phyloP scores from a whole-genome alignment of 2,797 vertebrate species.

The Pseudomugil tenellus region DNA sequence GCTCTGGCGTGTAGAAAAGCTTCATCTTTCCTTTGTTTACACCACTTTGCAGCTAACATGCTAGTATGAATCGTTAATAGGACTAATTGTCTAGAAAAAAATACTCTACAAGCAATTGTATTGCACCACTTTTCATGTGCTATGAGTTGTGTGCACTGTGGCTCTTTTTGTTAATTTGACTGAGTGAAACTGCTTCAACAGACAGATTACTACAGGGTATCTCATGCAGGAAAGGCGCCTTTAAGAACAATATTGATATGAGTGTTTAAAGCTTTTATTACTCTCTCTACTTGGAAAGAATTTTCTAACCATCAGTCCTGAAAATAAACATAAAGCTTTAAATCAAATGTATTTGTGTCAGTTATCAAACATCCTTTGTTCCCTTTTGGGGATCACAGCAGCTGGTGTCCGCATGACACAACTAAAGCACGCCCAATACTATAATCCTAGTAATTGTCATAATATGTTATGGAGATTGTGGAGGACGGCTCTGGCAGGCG shows the following conservation, averaged over 20 bases:
- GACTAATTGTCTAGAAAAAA: neutral
- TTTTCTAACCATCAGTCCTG: neutral
- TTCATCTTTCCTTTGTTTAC: neutral
- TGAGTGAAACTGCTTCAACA: neutral
- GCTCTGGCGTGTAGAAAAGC: neutral
- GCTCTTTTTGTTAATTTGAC: neutral
- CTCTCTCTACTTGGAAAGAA: neutral
- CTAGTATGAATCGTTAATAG: neutral
- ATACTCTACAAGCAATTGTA: neutral
- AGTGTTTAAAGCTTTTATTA: constrained; percentile 1
- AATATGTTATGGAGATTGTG: constrained; percentile 51
- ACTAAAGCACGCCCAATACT: constrained; percentile 28
- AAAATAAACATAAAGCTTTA: constrained; percentile 20
- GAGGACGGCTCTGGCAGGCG: constrained; percentile 44
- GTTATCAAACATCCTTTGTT: constrained; percentile 27
- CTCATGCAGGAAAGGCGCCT: neutral
- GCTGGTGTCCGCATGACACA: constrained; percentile 45
- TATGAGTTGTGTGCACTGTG: neutral
- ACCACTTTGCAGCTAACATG: neutral
- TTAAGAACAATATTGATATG: neutral
- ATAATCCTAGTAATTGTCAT: constrained; percentile 56
- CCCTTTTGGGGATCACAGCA: constrained; percentile 37
- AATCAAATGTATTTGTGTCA: constrained; percentile 24
- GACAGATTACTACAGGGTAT: neutral
- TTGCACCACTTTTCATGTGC: neutral